Percentiles rank a stretch among this genome's conserved stretches.
Conservation (phyloP, 1,140 invertebrate genomes). For the Musca domestica region DNA sequence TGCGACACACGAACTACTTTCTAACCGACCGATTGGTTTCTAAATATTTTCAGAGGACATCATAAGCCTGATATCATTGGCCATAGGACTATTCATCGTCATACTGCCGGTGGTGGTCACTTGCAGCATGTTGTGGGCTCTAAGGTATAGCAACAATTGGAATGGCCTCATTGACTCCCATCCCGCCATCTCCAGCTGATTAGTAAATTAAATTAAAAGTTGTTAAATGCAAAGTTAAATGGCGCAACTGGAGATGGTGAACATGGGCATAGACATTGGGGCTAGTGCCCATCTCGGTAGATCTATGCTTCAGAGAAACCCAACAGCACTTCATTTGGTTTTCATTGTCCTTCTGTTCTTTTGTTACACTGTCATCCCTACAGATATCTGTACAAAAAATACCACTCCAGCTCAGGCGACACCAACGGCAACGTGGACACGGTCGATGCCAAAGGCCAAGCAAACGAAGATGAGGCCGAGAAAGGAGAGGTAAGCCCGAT, state of each 20-base stretch:
- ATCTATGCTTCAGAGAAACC: background rate
- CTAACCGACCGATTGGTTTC: background rate
- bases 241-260: background rate
- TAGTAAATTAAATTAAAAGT: too few relatives aligned
- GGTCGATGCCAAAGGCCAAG: conserved; percentile 20
- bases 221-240: too few relatives aligned
- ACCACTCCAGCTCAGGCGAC: conserved; percentile 1
- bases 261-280: background rate
- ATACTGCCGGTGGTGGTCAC: conserved; percentile 41
- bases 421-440: background rate
- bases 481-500: conserved; percentile 34
- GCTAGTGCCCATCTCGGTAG: background rate
- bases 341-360: background rate
- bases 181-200: background rate
- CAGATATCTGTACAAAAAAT: conserved; percentile 20
- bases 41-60: conserved; percentile 1
- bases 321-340: conserved; percentile 1
- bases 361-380: background rate
- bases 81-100: conserved; percentile 39
- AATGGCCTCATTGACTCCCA: background rate
- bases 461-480: conserved; percentile 41
- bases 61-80: conserved; percentile 8
- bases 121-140: conserved; percentile 41
- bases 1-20: background rate
- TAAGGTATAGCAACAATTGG: conserved; percentile 32